Evolutionary conservation across 2,797 vertebrate species (phyloP), one percentile per base, ranked within the genome.

Genomic region (Esox lucius): DNA sequence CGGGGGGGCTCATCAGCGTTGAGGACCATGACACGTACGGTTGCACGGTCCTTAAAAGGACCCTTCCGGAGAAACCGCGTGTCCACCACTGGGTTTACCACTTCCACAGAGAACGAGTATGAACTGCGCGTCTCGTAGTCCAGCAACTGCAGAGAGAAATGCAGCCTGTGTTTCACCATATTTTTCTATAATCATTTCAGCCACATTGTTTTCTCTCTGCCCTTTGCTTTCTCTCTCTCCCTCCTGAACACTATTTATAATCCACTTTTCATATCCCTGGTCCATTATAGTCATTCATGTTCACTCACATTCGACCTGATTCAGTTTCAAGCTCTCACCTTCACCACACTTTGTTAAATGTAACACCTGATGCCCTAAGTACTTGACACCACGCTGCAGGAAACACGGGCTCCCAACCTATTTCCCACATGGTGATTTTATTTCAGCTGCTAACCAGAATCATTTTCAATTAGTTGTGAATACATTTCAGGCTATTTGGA

Each of bases 1-100:
- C 87, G 86, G 0, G 96, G 96, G 0, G 96, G 95, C 86, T 97
- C 96, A 3, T 96, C 96, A 0, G 95, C 95, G 0, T 97, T 96
- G 17, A 96, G 93, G 28, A 97, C 94, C 12, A 91, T 88, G 76
- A 97, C 92, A 1, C 92, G 93, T 24, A 97, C 95, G 0, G 93
- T 93, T 1, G 96, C 93, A 77, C 95, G 92, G 68, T 97, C 96
- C 85, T 97, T 97, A 84, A 97, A 97, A 76, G 96, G 95, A 13
- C 96, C 96, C 46, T 91, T 93, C 61, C 94, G 91, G 49, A 96
- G 85, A 85, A 94, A 97, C 5, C 94, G 93, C 0, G 95, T 87
- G 73, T 97, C 96, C 9, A 96, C 93, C 8, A 89, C 75, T 0
- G 96, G 94, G 89, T 97, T 97, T 80, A 92, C 86, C 16, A 95